Base-by-base conservation (phyloP, 2,888 invertebrate species). In the Zygothrica quintamaculata region DNA sequence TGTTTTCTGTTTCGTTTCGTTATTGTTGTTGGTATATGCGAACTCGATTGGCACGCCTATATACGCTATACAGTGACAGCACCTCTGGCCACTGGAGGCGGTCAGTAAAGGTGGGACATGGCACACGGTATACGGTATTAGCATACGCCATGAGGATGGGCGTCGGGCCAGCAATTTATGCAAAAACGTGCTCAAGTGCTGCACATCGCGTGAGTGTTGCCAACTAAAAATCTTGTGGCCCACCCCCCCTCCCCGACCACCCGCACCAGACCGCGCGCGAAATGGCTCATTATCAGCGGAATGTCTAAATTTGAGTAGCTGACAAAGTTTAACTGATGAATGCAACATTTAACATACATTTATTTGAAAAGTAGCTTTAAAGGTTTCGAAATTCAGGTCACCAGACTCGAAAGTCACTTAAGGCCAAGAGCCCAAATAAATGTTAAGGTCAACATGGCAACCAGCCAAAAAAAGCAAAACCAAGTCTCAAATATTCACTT, bases 171-270 rank as follows among this genome's bases (percentile, higher is more conserved):
- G 57, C 87, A 84, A 76, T 86, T 84, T 84, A 81, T 86, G 78
- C 76, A 76, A 76, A 84, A 86, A 82, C 82, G 82, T 82, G 82
- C 82, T 84, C 78, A 84, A 82, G 82, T 80, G 69, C 39, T 64
- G 65, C 75, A 82, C 73, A 66, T 79, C 84, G 86, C 78, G 82
- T 79, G 82, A 78, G 79, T 74, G 60, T 16, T 42, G 26, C 58
- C 70, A 71, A 71, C 71, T 69, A 71, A 55, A 53, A 58, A 33
- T 51, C 55, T 43, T 16, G 68, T 8, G 8, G 26, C 26, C 26
- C 26, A 26, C 5, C n/a, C 29, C 33, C 31, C 39, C 29, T 13
- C 18, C 29, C 5, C 18, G 57, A 47, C 18, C 4, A 40, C 13
- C 11, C 11, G 16, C 8, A n/a, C 40, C 56, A 39, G n/a, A n/a